Evolutionary conservation across 1,140 invertebrate species (phyloP), one percentile per base, ranked within the genome.

Genomic region (Diabrotica virgifera): DNA sequence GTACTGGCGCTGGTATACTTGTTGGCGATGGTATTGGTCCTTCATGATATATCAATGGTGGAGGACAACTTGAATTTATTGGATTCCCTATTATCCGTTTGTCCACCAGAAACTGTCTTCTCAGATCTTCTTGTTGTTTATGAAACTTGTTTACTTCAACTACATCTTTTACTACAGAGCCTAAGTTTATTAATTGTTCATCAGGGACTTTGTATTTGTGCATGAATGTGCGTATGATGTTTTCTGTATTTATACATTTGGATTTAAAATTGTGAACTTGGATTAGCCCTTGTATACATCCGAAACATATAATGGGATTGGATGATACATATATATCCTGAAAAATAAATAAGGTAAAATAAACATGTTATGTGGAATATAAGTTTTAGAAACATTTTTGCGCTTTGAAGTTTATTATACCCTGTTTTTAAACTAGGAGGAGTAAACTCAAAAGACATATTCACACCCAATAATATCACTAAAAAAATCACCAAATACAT

Each of bases 231-330:
- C 62, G 64, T 14, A 70, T 68, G 11, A 51, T 64, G 14, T 50
- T 68, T 52, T 70, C 69, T 3, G 50, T 64, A 62, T 68, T 68
- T 7, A 70, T 50, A 57, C 66, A 68, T 56, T 62, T 68, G n/a
- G 61, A 64, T 61, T 70, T 70, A 12, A 70, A 70, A 46, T 70
- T 68, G 52, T 70, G 67, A 9, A 70, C 63, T 61, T 61, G 58
- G 8, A 68, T 60, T 53, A 70, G 46, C 13, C 57, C 36, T 54
- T 52, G 57, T 40, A 70, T 56, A 36, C 69, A 70, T 14, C 62
- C 61, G 14, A 68, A 67, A 24, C 69, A 70, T 9, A 70, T 64
- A 36, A 68, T 64, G 5, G 69, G 69, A n/a, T 66, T 35, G n/a
- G 64, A 46, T 13, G 69, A 68, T 24, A 70, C 66, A 38, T 70